Percentiles rank a stretch among this genome's conserved stretches.
Conservation (phyloP, 1,140 invertebrate species). For the Trachelipus rathkii region DNA sequence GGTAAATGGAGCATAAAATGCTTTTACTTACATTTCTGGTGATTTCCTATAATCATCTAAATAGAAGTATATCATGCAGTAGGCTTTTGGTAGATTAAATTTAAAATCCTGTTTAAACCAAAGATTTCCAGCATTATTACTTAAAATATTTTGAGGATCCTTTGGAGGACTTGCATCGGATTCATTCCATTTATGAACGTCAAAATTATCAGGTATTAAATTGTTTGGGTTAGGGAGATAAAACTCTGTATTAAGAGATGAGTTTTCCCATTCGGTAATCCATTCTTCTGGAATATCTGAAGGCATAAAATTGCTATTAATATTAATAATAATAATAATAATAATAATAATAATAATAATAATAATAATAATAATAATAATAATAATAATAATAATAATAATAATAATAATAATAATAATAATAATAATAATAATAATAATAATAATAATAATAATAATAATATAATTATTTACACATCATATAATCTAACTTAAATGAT, state of each 20-base stretch:
- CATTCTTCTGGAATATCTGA: conserved; percentile 49
- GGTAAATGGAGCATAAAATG: no score
- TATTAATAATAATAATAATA: no score
- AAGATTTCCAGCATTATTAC: conserved; percentile 50
- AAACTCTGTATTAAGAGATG: conserved; percentile 48
- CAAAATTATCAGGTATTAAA: conserved; percentile 78
- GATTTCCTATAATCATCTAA: conserved; percentile 73
- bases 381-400: no score
- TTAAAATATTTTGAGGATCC: conserved; percentile 63
- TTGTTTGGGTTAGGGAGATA: conserved; percentile 70
- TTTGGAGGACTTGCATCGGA: conserved; percentile 47
- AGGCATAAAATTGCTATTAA: no score
- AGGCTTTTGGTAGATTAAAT: conserved; percentile 32
- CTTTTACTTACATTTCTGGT: conserved; percentile 62
- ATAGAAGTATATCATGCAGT: conserved; percentile 49
- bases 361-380: no score
- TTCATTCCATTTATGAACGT: conserved; percentile 54
- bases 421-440: no score
- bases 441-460: no score
- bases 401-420: no score
- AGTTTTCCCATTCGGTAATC: conserved; percentile 50
- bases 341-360: no score
- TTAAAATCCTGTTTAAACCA: conserved; percentile 40
- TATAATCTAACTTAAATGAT: no score
- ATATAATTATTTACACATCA: no score